Base-by-base conservation (phyloP, 2,797 vertebrate species). In the Atherinosoma microstoma region DNA sequence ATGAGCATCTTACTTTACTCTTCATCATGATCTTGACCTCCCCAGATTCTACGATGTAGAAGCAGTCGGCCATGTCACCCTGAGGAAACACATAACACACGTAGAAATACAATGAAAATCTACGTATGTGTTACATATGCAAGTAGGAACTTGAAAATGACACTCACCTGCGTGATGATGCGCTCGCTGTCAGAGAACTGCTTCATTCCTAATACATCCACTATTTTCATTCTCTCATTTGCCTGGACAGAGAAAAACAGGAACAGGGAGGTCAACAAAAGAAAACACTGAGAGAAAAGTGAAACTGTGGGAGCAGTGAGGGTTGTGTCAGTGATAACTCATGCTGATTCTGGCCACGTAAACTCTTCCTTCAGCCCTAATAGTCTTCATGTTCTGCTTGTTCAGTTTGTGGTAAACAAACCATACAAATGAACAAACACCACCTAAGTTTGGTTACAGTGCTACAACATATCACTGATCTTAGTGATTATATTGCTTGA, bases 21-120 rank as follows among this genome's bases (percentile, higher is more conserved):
- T 95, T 99, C 93, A 99, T 98, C 96, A 98, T 95, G 87, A 99
- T 99, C 93, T 96, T 98, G 84, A 98, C 97, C 76, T 98, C 97
- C 9, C 98, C 98, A 10, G 96, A 97, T 84, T 98, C 96, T 86
- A 99, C 96, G 49, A 99, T 93, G 93, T 96, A 99, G 91, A 99
- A 99, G 89, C 97, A 97, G 78, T 98, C 96, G 34, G 98, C 98
- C 83, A 93, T 96, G 72, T 99, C 98, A 0, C 98, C 98, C 98
- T 99, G 87, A 32, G 59, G 61, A 90, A 2, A 34, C 38, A 71
- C 13, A 35, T 67, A 45, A 78, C 45, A 78, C 3, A 12, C 16
- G 54, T 40, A 40, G 35, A 7, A 58, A 73, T n/a, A 35, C 24
- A 62, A 3, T n/a, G 13, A 35, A 22, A 76, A 22, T 1, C 2